Percentiles rank a stretch among this genome's conserved stretches.
Conservation (phyloP, 2,797 vertebrate genomes). For the Scomberomorus guttatus region DNA sequence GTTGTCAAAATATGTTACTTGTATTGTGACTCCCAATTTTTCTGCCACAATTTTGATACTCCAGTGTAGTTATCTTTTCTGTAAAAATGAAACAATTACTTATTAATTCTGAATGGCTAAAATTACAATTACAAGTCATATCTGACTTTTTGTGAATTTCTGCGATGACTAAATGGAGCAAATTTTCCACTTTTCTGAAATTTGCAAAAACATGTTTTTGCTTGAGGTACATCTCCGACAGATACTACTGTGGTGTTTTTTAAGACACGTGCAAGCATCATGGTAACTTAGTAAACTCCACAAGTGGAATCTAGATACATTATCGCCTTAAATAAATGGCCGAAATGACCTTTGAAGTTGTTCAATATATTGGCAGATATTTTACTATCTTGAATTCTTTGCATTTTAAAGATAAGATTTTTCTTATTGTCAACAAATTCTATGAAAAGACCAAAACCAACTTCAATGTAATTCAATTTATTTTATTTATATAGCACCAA, state of each 20-base stretch:
- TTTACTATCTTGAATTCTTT: neutral
- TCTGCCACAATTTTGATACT: neutral
- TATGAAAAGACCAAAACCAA: too few relatives aligned
- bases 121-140: neutral
- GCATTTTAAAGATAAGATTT: neutral
- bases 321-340: too few relatives aligned
- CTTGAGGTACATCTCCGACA: too few relatives aligned
- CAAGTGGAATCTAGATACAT: neutral
- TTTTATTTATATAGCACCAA: too few relatives aligned
- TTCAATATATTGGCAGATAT: neutral
- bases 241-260: too few relatives aligned
- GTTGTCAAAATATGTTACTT: too few relatives aligned
- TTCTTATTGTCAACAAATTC: too few relatives aligned
- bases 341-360: too few relatives aligned
- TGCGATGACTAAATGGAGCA: neutral
- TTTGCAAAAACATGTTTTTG: conserved; percentile 21
- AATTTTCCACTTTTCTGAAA: neutral
- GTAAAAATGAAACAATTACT: neutral
- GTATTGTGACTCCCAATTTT: neutral
- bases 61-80: neutral
- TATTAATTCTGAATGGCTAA: neutral
- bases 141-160: neutral
- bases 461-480: too few relatives aligned
- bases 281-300: neutral
- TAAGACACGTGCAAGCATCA: too few relatives aligned